phyloP scores from a whole-genome alignment of 2,888 invertebrate species.

The Pyrrhia umbra region DNA sequence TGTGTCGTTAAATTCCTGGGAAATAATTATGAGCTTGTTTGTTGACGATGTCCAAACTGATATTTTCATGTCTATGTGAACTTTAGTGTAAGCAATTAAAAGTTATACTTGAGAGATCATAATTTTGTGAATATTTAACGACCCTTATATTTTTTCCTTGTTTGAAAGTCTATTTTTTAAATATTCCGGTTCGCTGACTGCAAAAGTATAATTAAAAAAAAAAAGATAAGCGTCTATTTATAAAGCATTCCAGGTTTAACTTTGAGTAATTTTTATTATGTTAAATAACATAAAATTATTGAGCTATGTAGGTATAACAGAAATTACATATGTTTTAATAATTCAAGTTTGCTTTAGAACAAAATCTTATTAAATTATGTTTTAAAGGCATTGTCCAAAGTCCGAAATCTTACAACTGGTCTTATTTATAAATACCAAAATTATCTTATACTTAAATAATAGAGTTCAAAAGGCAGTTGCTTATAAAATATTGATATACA shows the following conservation, averaged over 20 bases:
- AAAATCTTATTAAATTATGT: too few relatives aligned
- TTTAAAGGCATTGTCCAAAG: too few relatives aligned
- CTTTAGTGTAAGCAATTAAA: slow-evolving; percentile 47
- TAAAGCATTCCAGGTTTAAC: too few relatives aligned
- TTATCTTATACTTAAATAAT: too few relatives aligned
- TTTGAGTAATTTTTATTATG: too few relatives aligned
- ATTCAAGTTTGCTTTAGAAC: too few relatives aligned
- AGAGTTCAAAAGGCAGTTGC: not conserved
- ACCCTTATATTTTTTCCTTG: not conserved
- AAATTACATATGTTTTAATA: too few relatives aligned
- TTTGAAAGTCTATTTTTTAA: not conserved
- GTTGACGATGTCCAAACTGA: slow-evolving; percentile 6
- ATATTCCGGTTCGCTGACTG: not conserved
- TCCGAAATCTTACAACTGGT: too few relatives aligned
- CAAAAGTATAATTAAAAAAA: not conserved
- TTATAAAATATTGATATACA: not conserved
- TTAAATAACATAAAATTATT: too few relatives aligned
- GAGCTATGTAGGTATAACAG: too few relatives aligned
- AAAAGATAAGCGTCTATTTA: too few relatives aligned
- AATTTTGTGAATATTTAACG: slow-evolving; percentile 27
- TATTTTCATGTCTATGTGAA: slow-evolving; percentile 33
- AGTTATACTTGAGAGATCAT: slow-evolving; percentile 28
- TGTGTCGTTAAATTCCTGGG: not conserved
- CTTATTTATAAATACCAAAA: too few relatives aligned
- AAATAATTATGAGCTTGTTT: slow-evolving; percentile 5